Evolutionary conservation across 2,113 vertebrate species (phyloP).

Genomic region (Proteles cristata): DNA sequence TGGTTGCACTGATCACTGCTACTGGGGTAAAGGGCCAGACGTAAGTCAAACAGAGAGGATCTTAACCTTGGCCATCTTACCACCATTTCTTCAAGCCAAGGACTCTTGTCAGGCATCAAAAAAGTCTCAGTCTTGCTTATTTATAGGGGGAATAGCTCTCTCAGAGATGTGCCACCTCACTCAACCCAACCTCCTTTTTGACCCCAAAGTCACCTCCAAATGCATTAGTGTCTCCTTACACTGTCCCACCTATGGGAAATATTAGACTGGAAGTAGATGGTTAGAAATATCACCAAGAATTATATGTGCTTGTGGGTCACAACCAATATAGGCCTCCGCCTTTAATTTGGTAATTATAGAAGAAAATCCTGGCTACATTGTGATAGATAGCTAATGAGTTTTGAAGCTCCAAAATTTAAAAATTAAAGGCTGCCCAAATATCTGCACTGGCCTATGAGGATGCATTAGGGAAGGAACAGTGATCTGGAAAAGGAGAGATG

Average conservation of each 20-base stretch:
- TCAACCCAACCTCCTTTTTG: background rate
- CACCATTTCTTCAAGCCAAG: background rate
- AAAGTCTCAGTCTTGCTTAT: background rate
- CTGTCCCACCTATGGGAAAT: background rate
- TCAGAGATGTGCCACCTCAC: background rate
- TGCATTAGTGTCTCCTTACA: background rate
- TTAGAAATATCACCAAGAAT: background rate
- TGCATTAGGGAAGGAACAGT: background rate
- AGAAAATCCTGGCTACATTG: background rate
- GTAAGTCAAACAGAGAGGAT: background rate
- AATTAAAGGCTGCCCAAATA: background rate
- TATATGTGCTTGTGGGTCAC: background rate
- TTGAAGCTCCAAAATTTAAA: conserved; percentile 6
- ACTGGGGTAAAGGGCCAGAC: background rate
- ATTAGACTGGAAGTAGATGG: background rate
- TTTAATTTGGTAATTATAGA: background rate
- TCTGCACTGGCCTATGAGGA: background rate
- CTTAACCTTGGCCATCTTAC: background rate
- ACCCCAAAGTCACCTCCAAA: background rate
- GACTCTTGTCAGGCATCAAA: background rate
- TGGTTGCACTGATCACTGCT: background rate
- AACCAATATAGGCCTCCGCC: background rate
- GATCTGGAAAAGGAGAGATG: background rate
- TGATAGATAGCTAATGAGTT: background rate
- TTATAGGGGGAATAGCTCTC: background rate